phyloP scores from a whole-genome alignment of 2,113 vertebrate species.

The Chamaea fasciata region DNA sequence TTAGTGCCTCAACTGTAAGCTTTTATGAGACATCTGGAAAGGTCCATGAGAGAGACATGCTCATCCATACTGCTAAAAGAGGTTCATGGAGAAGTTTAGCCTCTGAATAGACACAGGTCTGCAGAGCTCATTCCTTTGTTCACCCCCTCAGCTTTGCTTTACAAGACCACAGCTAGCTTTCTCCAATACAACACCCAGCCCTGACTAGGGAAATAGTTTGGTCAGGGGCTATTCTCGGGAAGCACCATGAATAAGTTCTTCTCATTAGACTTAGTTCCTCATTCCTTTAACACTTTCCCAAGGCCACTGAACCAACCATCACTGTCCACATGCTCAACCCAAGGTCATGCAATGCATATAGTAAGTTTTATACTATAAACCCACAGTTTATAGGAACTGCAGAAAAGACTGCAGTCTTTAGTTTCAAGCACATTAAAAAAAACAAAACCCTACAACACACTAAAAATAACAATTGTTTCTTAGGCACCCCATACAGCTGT shows the following conservation, averaged over 20 bases:
- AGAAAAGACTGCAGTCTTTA: background rate
- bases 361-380: background rate
- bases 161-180: background rate
- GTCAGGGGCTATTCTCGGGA: background rate
- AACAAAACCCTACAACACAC: rapidly evolving
- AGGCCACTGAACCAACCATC: background rate
- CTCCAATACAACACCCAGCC: background rate
- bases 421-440: background rate
- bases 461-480: background rate
- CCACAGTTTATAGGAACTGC: background rate
- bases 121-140: background rate
- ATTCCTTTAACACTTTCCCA: background rate
- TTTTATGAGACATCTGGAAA: background rate
- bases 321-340: background rate
- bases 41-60: background rate
- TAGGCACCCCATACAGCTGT: background rate
- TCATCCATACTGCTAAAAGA: background rate
- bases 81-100: background rate
- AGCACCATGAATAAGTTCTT: background rate
- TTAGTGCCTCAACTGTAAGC: background rate
- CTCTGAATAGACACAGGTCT: background rate
- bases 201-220: background rate
- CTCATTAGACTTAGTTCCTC: background rate
- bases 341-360: background rate
- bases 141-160: background rate